These are phyloP conservation scores for Erethizon dorsatum DNA, from an alignment of 2,797 vertebrate species.

Conservation along the genomic window DNA sequence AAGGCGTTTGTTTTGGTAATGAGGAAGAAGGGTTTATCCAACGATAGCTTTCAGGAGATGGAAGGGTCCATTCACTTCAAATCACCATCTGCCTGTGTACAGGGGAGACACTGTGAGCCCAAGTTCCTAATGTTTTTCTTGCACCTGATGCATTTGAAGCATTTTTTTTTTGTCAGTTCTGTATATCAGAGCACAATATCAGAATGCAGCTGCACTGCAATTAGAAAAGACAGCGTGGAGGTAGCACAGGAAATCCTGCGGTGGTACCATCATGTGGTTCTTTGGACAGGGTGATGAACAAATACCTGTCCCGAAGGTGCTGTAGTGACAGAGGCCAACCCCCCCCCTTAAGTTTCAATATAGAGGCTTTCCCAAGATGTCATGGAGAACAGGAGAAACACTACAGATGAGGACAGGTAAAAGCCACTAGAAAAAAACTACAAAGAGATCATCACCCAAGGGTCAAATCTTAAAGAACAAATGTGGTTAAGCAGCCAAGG, in stretches of 20 bases:
- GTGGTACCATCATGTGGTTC: accelerated
- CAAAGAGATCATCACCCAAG: background rate
- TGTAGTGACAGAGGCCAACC: background rate
- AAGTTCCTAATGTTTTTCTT: background rate
- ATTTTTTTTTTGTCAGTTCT: background rate
- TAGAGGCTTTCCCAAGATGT: background rate
- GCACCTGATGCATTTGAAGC: background rate
- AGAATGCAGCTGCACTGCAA: background rate
- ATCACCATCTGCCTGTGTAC: background rate
- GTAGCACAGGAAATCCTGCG: background rate
- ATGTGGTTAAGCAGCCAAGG: background rate
- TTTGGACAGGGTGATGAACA: background rate
- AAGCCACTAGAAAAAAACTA: background rate
- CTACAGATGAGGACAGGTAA: background rate
- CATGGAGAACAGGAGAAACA: background rate
- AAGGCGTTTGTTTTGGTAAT: too few relatives aligned
- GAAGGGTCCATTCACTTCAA: background rate
- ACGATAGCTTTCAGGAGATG: background rate
- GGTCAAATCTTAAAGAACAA: background rate
- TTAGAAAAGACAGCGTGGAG: background rate
- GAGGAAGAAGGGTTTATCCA: background rate
- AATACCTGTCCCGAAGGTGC: background rate
- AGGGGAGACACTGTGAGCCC: background rate
- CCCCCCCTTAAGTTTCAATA: background rate
- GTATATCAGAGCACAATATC: background rate